phyloP scores from a whole-genome alignment of 1,140 invertebrate genomes.

The Pogonomyrmex barbatus region DNA sequence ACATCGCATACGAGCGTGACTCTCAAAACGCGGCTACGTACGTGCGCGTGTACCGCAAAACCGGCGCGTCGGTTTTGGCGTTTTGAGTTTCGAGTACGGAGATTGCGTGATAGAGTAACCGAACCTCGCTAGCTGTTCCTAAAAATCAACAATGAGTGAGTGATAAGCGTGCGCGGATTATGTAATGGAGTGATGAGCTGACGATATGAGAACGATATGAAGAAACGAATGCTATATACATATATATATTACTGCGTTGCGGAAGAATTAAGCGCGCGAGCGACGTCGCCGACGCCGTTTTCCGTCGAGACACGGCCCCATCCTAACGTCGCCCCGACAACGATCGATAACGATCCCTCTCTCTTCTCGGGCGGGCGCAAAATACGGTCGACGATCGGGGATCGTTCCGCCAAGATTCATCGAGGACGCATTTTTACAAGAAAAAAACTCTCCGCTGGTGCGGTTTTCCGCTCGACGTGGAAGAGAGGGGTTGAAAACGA shows the following conservation, averaged over 20 bases:
- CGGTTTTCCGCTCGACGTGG: slow-evolving; percentile 16
- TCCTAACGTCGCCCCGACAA: neutral
- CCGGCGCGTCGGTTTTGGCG: slow-evolving; percentile 76
- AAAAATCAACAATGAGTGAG: slow-evolving; percentile 86
- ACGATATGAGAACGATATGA: slow-evolving; percentile 53
- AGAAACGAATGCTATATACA: slow-evolving; percentile 63
- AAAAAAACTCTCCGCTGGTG: slow-evolving; percentile 19
- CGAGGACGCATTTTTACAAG: slow-evolving; percentile 57
- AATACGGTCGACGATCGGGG: neutral
- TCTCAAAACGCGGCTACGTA: slow-evolving; percentile 80
- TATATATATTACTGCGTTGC: slow-evolving; percentile 78
- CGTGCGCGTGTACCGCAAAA: slow-evolving; percentile 84
- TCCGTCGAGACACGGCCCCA: slow-evolving; percentile 15
- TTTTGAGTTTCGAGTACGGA: slow-evolving; percentile 83
- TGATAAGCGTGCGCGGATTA: slow-evolving; percentile 83
- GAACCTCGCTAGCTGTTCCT: slow-evolving; percentile 86
- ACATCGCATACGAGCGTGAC: slow-evolving; percentile 65
- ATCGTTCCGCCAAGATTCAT: slow-evolving; percentile 12
- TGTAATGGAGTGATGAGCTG: slow-evolving; percentile 78
- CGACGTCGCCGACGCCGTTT: slow-evolving; percentile 36
- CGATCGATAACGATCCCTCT: slow-evolving; percentile 20
- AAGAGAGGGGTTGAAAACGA: slow-evolving; percentile 46
- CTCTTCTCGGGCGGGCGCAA: slow-evolving; percentile 5
- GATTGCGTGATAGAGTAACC: slow-evolving; percentile 86
- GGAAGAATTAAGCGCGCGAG: slow-evolving; percentile 37